These are phyloP conservation scores for Uria lomvia DNA, from an alignment of 2,113 vertebrate genomes.

Conservation along the genomic window DNA sequence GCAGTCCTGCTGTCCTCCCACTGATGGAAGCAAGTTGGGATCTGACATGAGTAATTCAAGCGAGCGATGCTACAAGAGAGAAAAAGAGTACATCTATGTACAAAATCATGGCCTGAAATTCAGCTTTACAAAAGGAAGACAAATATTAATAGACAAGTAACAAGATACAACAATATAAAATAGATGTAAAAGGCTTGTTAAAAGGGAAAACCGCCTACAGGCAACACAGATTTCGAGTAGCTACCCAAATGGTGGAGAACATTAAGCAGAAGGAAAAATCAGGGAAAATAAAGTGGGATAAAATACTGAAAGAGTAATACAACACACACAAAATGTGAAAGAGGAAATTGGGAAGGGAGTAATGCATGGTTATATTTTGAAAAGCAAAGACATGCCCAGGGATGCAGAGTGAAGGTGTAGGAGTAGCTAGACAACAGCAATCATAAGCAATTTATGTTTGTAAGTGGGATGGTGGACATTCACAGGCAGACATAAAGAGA, in stretches of 20 bases:
- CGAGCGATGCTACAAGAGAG: neutral
- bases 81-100: neutral
- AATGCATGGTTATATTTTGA: neutral
- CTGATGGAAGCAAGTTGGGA: neutral
- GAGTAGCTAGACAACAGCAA: neutral
- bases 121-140: neutral
- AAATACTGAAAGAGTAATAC: neutral
- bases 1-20: neutral
- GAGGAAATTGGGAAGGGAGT: neutral
- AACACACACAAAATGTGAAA: neutral
- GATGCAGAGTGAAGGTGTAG: neutral
- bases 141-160: neutral
- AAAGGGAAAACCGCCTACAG: neutral
- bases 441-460: neutral
- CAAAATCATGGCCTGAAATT: neutral
- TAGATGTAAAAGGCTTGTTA: neutral
- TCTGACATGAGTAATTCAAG: neutral
- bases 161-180: neutral
- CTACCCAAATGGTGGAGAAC: neutral
- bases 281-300: neutral
- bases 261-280: neutral
- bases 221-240: neutral
- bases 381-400: neutral
- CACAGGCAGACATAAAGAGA: neutral
- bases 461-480: neutral